Conservation (phyloP, 2,113 vertebrate genomes). For the Gopherus evgoodei region DNA sequence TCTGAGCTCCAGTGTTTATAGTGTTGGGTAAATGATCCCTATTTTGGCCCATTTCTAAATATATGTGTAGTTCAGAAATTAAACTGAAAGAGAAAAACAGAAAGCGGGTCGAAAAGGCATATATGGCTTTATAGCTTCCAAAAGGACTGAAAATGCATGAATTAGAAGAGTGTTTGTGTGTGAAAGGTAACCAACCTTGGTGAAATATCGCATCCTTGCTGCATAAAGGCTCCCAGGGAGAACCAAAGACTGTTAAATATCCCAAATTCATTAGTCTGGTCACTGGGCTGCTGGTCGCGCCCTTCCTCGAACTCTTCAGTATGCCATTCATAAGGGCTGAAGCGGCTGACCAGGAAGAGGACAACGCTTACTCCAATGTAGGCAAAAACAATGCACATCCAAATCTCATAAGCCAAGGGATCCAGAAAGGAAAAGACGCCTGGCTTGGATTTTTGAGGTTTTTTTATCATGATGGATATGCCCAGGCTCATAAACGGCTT, state of each 20-base stretch:
- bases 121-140: neutral
- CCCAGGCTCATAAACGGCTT: constrained; percentile 99
- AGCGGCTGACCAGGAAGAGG: constrained; percentile 98
- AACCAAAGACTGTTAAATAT: constrained; percentile 99
- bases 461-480: constrained; percentile 99
- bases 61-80: neutral
- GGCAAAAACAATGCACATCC: constrained; percentile 99
- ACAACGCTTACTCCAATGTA: constrained; percentile 99
- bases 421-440: constrained; percentile 99
- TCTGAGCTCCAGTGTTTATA: neutral
- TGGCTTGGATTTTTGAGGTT: constrained; percentile 98
- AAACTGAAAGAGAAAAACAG: neutral
- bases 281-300: constrained; percentile 85
- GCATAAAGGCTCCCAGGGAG: constrained; percentile 98
- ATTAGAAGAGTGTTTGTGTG: neutral
- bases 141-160: neutral
- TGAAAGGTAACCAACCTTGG: constrained; percentile 87
- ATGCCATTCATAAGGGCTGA: constrained; percentile 99
- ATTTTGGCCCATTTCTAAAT: neutral
- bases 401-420: constrained; percentile 98
- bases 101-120: neutral
- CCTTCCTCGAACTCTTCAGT: constrained; percentile 94
- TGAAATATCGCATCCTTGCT: constrained; percentile 99
- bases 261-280: constrained; percentile 95
- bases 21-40: neutral